Conservation (phyloP, 2,113 vertebrate genomes). For the Thunnus maccoyii region DNA sequence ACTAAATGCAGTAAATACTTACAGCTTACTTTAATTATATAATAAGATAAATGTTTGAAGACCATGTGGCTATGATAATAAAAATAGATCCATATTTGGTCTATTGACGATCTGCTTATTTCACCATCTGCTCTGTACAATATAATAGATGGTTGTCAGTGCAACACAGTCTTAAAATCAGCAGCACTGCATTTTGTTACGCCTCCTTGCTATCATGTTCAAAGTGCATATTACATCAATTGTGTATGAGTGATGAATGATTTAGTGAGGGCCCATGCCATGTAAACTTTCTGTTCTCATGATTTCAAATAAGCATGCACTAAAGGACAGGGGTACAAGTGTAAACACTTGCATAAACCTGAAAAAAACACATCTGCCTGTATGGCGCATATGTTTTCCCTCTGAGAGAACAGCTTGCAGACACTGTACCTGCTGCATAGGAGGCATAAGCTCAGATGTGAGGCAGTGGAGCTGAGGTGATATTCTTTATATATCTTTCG, state of each 20-base stretch:
- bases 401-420: conserved; percentile 22
- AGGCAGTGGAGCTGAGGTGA: neutral
- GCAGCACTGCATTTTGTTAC: conserved; percentile 21
- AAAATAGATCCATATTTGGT: neutral
- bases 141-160: neutral
- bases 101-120: neutral
- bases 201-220: conserved; percentile 19
- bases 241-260: conserved; percentile 58
- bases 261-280: conserved; percentile 25
- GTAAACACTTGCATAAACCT: conserved; percentile 12
- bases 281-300: conserved; percentile 21
- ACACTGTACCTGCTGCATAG: neutral
- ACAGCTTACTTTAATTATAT: neutral
- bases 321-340: neutral
- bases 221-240: conserved; percentile 36
- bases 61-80: neutral
- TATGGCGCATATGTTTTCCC: neutral
- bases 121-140: too few species aligned
- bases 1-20: neutral
- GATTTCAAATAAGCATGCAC: conserved; percentile 7
- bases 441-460: neutral
- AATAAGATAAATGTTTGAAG: neutral
- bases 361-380: conserved; percentile 19
- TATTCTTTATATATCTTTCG: neutral
- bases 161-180: neutral